Evolutionary conservation across 2,888 invertebrate species (phyloP).

Genomic region (Abrostola triplasia): DNA sequence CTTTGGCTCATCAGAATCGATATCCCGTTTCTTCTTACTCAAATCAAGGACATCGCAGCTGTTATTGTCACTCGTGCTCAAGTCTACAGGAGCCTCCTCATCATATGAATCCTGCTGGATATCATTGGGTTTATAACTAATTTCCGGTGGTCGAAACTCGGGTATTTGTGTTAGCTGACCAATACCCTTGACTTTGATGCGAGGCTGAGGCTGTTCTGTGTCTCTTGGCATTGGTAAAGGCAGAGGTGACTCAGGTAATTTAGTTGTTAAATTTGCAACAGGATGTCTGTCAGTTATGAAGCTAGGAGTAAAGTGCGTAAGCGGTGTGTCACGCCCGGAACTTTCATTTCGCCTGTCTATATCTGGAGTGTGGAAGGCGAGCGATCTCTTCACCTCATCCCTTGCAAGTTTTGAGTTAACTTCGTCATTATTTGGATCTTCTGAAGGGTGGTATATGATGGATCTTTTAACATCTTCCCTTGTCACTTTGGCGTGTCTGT

Average conservation of each 20-base stretch:
- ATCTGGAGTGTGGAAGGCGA: conserved; percentile 87
- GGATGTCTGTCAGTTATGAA: conserved; percentile 85
- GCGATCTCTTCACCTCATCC: conserved; percentile 88
- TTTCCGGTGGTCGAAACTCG: conserved; percentile 80
- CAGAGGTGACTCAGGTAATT: conserved; percentile 76
- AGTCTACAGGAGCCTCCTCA: conserved; percentile 90
- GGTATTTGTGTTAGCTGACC: conserved; percentile 89
- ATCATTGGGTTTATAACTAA: conserved; percentile 74
- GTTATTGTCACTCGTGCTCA: conserved; percentile 89
- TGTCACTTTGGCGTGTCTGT: conserved; percentile 95
- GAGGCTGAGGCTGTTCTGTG: conserved; percentile 76
- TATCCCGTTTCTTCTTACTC: conserved; percentile 91
- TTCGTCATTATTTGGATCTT: conserved; percentile 94
- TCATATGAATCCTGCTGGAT: conserved; percentile 77
- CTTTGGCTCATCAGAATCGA: conserved; percentile 76
- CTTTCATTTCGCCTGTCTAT: conserved; percentile 79
- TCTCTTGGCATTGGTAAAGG: conserved; percentile 71
- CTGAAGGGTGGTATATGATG: conserved; percentile 95
- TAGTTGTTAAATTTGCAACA: conserved; percentile 73
- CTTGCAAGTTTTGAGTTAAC: conserved; percentile 87
- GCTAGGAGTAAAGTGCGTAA: conserved; percentile 80
- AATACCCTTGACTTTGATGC: conserved; percentile 90
- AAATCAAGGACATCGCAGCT: conserved; percentile 93
- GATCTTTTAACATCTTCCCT: conserved; percentile 96
- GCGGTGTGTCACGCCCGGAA: conserved; percentile 79